Evolutionary conservation across 2,888 invertebrate genomes (phyloP), one percentile per base, ranked within the genome.

Genomic region (Pemphredon lugubris): DNA sequence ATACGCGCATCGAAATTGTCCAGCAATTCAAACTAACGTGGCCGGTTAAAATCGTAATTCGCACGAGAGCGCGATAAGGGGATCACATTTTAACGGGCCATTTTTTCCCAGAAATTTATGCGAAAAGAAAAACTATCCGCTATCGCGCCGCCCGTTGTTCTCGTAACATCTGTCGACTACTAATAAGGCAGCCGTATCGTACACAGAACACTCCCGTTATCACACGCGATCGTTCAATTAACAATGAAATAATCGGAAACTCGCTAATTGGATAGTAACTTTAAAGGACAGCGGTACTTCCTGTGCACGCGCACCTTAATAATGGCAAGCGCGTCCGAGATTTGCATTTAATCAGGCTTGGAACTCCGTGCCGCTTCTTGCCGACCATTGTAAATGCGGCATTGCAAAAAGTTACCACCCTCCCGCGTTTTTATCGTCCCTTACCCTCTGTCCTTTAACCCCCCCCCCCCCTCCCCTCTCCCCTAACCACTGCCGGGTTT

Each of bases 321-420:
- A 75, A 79, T 73, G 77, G 76, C 77, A 75, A 80, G 74, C 77
- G 72, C 73, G 63, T 58, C 64, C n/a, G 73, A 78, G 80, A 83
- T 84, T 83, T 83, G 81, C 82, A 83, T 84, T 84, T 83, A 83
- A 84, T 83, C 83, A 78, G 73, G 63, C 73, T 53, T 57, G 51
- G 61, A 73, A 72, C 72, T 55, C 55, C 26, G 32, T 39, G 53
- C 54, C 44, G 34, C 32, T 73, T 61, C 54, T 69, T 60, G 53
- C 34, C 11, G 40, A 53, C 45, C 40, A 42, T 58, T 63, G 61
- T 54, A 63, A 71, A 63, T 39, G 61, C 58, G 7, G 18, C 48
- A 26, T 13, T 30, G 69, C 70, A 65, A 58, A 60, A 64, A 70
- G 48, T 61, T 5, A 26, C n/a, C n/a, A n/a, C 51, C 44, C 20